Evolutionary conservation across 2,797 vertebrate genomes (phyloP), one percentile per base, ranked within the genome.

Genomic region (Mycteria americana): DNA sequence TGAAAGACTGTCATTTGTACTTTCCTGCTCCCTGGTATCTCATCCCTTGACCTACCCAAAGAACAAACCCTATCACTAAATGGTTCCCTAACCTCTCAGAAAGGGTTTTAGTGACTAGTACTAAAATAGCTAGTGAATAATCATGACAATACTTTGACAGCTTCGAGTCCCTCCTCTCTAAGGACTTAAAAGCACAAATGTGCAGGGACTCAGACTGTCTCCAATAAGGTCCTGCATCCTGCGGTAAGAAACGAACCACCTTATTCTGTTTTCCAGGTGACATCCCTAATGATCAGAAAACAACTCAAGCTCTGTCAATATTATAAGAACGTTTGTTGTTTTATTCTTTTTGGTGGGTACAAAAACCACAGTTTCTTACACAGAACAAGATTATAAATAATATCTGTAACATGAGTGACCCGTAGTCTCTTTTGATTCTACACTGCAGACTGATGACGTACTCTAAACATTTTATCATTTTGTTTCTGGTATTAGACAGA

Each of bases 281-380:
- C 74, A 88, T 96, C 85, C 74, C 95, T 92, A 88, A 96, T 33
- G 80, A 89, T 73, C 94, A 97, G 96, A 97, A 97, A 98, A 98
- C 96, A 97, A 97, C 87, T 97, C 89, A 97, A 97, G 96, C 90
- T 98, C 95, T 98, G 97, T 97, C 96, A 51, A 97, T 97, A 95
- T 97, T 98, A 97, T 98, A 98, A 99, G 98, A 99, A 99, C 97
- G 96, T 97, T 97, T 98, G 93, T 97, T 96, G 96, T 98, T 98
- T 98, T 98, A 98, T 98, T 98, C 96, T 98, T 98, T 98, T 98
- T 97, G 96, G 97, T 98, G 98, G 98, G 98, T 98, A 98, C 97
- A 98, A 98, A 98, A 98, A 97, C 97, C 98, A 98, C 97, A 98
- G 97, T 98, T 97, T 98, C 97, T 98, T 98, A 98, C 98, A 98